phyloP scores from a whole-genome alignment of 1,140 invertebrate species.

The Trichoplusia ni region DNA sequence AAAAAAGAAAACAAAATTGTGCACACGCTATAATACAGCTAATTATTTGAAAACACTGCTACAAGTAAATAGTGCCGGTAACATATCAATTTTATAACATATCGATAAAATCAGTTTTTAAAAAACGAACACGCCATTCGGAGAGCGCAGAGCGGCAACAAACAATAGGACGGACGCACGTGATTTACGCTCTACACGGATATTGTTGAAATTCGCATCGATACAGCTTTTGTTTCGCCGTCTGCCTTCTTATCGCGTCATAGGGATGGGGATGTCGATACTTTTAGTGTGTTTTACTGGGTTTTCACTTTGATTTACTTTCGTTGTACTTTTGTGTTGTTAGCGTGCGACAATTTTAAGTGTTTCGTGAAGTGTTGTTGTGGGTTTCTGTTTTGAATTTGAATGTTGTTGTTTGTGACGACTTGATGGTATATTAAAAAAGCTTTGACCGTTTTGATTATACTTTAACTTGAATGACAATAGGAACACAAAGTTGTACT shows the following conservation, averaged over 20 bases:
- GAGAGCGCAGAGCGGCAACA: conserved; percentile 52
- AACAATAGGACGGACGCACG: conserved; percentile 65
- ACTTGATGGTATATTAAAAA: no score
- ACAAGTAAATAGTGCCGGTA: conserved; percentile 7
- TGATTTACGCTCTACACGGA: conserved; percentile 71
- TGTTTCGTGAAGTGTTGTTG: no score
- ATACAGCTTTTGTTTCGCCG: conserved; percentile 76
- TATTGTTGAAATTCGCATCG: conserved; percentile 75
- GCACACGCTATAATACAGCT: no score
- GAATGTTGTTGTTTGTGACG: no score
- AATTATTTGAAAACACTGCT: no score
- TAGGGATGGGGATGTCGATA: conserved; percentile 49
- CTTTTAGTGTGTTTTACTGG: background rate
- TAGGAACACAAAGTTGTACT: no score
- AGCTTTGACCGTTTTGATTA: no score
- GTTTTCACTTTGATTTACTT: no score
- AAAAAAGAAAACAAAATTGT: no score
- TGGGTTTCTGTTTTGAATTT: no score
- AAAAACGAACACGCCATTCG: conserved; percentile 47
- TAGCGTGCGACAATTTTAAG: no score
- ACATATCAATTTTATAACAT: conserved; percentile 5
- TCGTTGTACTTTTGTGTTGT: background rate
- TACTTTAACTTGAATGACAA: no score
- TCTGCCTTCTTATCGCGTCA: conserved; percentile 67
- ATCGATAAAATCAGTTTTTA: conserved; percentile 40